Evolutionary conservation across 2,797 vertebrate genomes (phyloP).

Genomic region (Eupleurogrammus muticus): DNA sequence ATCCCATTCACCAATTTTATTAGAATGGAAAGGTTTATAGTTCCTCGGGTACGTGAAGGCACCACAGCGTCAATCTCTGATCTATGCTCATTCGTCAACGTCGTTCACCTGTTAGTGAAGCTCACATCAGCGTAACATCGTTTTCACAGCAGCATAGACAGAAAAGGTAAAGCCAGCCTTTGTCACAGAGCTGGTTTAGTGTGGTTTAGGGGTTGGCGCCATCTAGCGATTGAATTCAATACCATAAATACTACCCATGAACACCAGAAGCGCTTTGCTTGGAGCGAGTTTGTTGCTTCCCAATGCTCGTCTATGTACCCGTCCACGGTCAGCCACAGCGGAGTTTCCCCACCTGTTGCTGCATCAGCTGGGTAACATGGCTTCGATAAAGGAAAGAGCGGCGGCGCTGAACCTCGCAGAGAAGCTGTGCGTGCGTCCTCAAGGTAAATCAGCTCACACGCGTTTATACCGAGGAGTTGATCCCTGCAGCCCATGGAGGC

Average conservation of each 20-base stretch:
- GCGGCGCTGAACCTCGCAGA: conserved; percentile 76
- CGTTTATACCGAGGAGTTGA: not conserved
- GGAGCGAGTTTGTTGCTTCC: not conserved
- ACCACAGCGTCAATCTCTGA: not conserved
- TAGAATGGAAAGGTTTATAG: not conserved
- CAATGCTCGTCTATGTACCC: not conserved
- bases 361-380: conserved; percentile 53
- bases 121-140: not conserved
- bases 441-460: conserved; percentile 46
- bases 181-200: not conserved
- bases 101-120: not conserved
- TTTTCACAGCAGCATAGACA: not conserved
- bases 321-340: not conserved
- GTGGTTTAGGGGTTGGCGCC: conserved; percentile 47
- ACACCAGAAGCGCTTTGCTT: not conserved
- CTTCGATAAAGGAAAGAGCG: conserved; percentile 76
- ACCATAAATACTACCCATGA: too few relatives aligned
- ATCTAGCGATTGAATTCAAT: conserved; percentile 55
- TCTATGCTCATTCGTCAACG: not conserved
- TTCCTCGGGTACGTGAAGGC: not conserved
- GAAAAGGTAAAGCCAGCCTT: not conserved
- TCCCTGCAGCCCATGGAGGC: conserved; percentile 11
- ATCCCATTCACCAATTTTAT: not conserved
- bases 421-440: conserved; percentile 72
- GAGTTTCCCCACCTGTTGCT: not conserved